These are phyloP conservation scores for Hydrolagus colliei DNA, from an alignment of 2,797 vertebrate genomes.

Conservation along the genomic window DNA sequence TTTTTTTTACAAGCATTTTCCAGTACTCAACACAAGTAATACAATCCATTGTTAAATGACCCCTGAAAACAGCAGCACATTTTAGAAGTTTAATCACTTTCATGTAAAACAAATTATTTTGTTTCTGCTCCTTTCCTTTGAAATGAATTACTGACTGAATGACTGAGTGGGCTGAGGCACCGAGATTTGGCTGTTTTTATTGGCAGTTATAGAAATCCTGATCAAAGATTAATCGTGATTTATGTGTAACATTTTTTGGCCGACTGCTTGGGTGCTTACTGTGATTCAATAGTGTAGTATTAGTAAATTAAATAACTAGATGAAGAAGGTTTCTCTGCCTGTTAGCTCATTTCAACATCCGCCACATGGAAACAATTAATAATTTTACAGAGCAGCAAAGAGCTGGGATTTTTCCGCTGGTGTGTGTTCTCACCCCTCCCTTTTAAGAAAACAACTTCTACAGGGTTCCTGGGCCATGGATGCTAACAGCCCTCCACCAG, in stretches of 20 bases:
- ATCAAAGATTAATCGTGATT: conserved; percentile 8
- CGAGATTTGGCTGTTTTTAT: background rate
- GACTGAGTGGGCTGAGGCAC: background rate
- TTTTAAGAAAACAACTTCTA: no score
- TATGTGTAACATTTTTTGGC: conserved; percentile 20
- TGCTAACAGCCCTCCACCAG: no score
- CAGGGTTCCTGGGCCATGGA: no score
- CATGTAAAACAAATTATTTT: background rate
- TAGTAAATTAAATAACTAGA: background rate
- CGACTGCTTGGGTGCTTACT: background rate
- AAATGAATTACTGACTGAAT: background rate
- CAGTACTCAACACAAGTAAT: background rate
- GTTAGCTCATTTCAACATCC: conserved; percentile 13
- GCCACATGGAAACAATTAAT: conserved; percentile 21
- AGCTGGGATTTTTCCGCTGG: no score
- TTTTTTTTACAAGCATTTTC: background rate
- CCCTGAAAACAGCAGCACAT: background rate
- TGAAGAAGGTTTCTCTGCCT: conserved; percentile 21
- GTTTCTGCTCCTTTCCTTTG: no score
- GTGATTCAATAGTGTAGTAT: background rate
- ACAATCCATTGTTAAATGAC: conserved; percentile 4
- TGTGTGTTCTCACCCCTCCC: no score
- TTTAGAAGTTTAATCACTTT: conserved; percentile 6
- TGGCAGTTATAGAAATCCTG: conserved; percentile 15
- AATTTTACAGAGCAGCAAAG: background rate